Evolutionary conservation across 2,797 vertebrate species (phyloP).

Genomic region (Neosilurus hyrtlii): DNA sequence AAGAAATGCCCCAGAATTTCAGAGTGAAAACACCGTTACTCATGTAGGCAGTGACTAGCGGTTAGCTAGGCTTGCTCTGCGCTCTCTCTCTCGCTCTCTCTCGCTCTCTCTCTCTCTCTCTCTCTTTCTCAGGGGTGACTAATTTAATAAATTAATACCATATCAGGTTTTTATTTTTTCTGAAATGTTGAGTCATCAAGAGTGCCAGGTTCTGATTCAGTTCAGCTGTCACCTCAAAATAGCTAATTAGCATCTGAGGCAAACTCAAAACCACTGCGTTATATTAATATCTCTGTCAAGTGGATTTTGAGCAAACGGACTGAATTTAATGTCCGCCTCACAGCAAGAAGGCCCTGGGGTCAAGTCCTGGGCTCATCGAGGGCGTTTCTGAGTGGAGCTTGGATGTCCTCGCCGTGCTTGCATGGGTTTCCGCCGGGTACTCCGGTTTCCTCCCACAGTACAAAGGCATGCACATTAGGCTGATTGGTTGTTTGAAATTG

Average conservation of each 20-base stretch:
- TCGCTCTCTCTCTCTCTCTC: background rate
- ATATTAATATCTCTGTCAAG: background rate
- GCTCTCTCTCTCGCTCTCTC: background rate
- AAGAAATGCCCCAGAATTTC: constrained; percentile 1
- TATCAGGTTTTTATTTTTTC: background rate
- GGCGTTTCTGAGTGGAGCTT: too few species aligned
- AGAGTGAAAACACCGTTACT: background rate
- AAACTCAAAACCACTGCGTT: background rate
- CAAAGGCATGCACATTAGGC: too few species aligned
- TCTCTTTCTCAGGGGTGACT: background rate
- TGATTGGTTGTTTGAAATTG: too few species aligned
- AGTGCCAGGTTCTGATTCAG: constrained; percentile 42
- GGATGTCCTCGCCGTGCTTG: too few species aligned
- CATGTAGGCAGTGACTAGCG: background rate
- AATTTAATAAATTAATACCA: constrained; percentile 18
- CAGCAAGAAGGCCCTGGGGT: too few species aligned
- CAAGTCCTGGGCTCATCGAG: too few species aligned
- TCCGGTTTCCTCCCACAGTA: too few species aligned
- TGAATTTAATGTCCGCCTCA: too few species aligned
- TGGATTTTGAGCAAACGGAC: background rate
- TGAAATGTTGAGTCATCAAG: constrained; percentile 43
- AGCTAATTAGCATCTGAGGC: background rate
- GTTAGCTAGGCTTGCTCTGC: background rate
- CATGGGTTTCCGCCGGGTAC: too few species aligned
- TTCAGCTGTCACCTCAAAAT: background rate